phyloP scores from a whole-genome alignment of 1,140 invertebrate genomes.

The Camponotus floridanus region DNA sequence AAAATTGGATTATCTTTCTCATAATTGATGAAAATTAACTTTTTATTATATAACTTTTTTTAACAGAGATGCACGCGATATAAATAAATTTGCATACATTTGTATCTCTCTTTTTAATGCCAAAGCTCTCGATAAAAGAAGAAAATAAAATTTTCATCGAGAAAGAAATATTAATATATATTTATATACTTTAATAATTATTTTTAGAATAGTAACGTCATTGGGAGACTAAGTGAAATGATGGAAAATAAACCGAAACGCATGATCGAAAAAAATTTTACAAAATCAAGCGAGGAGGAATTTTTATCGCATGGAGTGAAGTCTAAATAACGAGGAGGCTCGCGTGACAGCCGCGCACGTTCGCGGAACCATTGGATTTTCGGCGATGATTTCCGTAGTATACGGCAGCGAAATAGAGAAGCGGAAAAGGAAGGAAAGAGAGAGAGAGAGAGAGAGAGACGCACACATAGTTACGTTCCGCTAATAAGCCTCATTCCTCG shows the following conservation, averaged over 20 bases:
- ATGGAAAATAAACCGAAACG: no score
- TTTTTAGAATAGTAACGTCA: neutral
- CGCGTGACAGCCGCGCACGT: neutral
- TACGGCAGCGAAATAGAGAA: neutral
- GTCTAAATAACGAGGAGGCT: constrained; percentile 10
- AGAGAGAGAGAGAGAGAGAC: neutral
- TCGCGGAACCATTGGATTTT: constrained; percentile 6
- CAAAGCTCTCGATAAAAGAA: no score
- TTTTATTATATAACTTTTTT: neutral
- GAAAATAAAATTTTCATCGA: neutral
- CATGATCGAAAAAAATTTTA: neutral
- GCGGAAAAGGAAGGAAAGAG: no score
- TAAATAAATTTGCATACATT: no score
- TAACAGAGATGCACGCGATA: neutral
- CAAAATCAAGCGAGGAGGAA: no score
- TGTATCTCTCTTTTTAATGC: no score
- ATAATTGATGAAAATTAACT: neutral
- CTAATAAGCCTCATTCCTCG: constrained; percentile 73
- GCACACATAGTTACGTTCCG: constrained; percentile 42
- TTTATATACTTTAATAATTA: neutral
- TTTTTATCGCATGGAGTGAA: neutral
- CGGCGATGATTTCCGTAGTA: neutral
- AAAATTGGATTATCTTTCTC: neutral
- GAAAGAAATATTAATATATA: neutral
- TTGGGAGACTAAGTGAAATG: no score